Evolutionary conservation across 2,113 vertebrate genomes (phyloP), one percentile per base, ranked within the genome.

Genomic region (Tenrec ecaudatus): DNA sequence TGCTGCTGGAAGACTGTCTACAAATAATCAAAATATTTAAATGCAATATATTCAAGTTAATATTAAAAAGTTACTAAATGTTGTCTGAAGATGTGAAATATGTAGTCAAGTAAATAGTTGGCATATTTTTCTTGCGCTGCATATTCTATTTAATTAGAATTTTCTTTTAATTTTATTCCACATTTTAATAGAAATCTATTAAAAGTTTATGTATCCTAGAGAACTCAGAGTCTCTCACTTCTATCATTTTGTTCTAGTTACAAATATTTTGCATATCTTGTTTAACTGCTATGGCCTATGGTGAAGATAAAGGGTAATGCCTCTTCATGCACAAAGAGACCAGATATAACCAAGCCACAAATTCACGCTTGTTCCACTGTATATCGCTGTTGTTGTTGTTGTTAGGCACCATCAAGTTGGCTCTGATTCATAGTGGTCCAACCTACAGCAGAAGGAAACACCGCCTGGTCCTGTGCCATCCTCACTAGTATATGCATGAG

Each of bases 11-110:
- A 96, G 80, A 85, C 14, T 91, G 4, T 88, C 93, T 95, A 64
- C 79, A 95, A 94, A 93, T 92, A 66, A 40, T 97, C 29, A 93
- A 95, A 95, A 90, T 93, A 92, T 89, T 91, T 94, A 96, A 96
- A 84, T 88, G 66, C 94, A 91, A 93, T 94, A 36, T 90, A 96
- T 94, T 95, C 47, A 89, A 91, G 15, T 89, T 86, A 62, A 36
- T 94, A 95, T 94, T 96, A 87, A 92, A 95, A 97, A 94, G 82
- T 95, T 87, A 68, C 91, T 81, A 31, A 84, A 90, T 94, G 91
- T 33, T 88, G 80, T 93, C 64, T 85, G 92, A 94, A 89, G 27
- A 33, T 95, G 36, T 73, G 47, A 25, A 58, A 68, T 84, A 76
- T 89, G 2, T 78, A 95, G 12, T 91, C n/a, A 9, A 82, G 89